Base-by-base conservation (phyloP, 2,888 invertebrate genomes). In the Dryocosmus kuriphilus region DNA sequence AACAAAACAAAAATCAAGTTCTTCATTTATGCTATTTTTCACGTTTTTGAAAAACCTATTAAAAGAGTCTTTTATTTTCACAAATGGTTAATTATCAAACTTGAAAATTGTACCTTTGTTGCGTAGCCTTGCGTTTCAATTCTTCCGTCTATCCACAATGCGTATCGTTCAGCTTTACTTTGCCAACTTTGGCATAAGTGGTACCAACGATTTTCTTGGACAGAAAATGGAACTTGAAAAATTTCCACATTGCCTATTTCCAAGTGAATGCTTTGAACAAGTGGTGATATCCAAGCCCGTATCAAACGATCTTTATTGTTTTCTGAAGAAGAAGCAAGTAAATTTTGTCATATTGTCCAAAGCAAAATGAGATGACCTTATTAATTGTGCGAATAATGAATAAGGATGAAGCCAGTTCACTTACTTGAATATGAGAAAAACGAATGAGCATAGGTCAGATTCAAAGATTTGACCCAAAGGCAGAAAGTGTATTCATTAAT, bases 141-240 rank as follows among this genome's bases (percentile, higher is more conserved):
- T 75, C 92, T 92, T 9, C 94, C 94, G 88, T 95, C 94, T 57
- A 95, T 81, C 90, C 94, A 95, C 7, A 95, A 88, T 41, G 93
- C 93, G 93, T 94, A 95, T 8, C 93, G 93, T n/a, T 94, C 95
- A 71, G 91, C 92, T 77, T 92, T 92, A 0, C 94, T 93, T 81
- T 94, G 94, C 93, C 95, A 95, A 65, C 95, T 95, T 81, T 95
- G 91, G 82, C 95, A 95, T 24, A 95, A 88, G 87, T 95, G 95
- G 71, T 94, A 93, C 95, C 95, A 95, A 7, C 92, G 92, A 84
- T 92, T 86, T 92, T 90, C 90, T 79, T 77, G 78, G 51, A 91
- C 80, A 24, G 77, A 61, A 27, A 80, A 81, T 8, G 85, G 76
- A 73, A 85, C 77, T n/a, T 81, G 92, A 35, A 94, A 92, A n/a